Evolutionary conservation across 1,140 invertebrate genomes (phyloP).

Genomic region (Riptortus pedestris): DNA sequence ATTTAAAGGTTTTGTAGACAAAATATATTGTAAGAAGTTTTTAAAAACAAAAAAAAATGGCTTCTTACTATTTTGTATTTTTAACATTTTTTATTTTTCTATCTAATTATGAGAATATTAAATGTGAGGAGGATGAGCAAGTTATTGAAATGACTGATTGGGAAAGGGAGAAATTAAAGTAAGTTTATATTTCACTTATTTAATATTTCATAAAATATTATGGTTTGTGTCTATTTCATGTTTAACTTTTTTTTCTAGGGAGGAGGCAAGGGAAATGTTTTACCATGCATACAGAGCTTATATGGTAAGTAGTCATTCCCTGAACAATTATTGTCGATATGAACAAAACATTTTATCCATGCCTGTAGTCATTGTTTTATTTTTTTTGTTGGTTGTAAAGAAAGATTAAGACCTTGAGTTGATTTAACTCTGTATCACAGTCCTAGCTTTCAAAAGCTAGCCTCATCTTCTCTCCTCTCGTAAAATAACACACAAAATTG

Average conservation of each 20-base stretch:
- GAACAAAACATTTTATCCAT: too few relatives aligned
- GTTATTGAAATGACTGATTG: conserved; percentile 47
- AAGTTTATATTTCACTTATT: conserved; percentile 4
- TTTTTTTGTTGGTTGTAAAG: too few relatives aligned
- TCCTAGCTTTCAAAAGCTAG: too few relatives aligned
- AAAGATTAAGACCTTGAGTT: too few relatives aligned
- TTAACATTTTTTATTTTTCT: conserved; percentile 3
- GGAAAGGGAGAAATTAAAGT: conserved; percentile 46
- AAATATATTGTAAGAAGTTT: not conserved
- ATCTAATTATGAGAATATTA: not conserved
- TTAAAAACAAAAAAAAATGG: too few relatives aligned
- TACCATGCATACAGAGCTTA: conserved; percentile 95
- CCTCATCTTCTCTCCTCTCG: too few relatives aligned
- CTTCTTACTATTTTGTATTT: conserved; percentile 6
- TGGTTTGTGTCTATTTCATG: too few relatives aligned
- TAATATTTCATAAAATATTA: not conserved
- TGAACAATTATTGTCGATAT: too few relatives aligned
- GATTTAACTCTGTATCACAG: too few relatives aligned
- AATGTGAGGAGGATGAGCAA: conserved; percentile 28
- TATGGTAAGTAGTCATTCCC: conserved; percentile 65
- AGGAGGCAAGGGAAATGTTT: conserved; percentile 87
- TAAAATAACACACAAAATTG: too few relatives aligned
- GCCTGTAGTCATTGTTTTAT: too few relatives aligned
- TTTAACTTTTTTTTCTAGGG: conserved; percentile 43
- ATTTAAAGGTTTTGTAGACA: not conserved